Base-by-base conservation (phyloP, 1,140 invertebrate genomes). In the Drosophila melanica region DNA sequence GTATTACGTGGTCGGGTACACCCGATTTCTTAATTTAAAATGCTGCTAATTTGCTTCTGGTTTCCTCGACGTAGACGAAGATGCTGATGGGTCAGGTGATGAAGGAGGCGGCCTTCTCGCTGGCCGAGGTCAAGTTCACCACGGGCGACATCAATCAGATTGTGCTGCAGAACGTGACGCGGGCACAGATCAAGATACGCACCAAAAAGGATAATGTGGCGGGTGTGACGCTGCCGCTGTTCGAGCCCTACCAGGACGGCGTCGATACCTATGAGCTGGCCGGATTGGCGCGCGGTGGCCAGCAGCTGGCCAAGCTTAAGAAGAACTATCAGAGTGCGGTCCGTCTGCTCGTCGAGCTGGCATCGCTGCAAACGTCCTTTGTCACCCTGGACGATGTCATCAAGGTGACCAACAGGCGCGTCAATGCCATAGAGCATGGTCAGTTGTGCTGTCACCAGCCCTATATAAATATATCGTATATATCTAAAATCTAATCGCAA, bases 381-480 rank as follows among this genome's bases (percentile, higher is more conserved):
- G 97, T 99, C 4, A 99, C 98, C 37, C 92, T 99, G 35, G 98
- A 99, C 93, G 98, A 99, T 93, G 98, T 98, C 16, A 99, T 99
- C 74, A 99, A 99, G 93, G 95, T 98, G 39, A 99, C 98, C 12
- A 99, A 99, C 92, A 94, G 99, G 77, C 95, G 99, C 94, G 99
- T 99, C 5, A 99, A 99, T 93, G 99, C 99, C 87, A 99, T 99
- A 92, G 99, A 99, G 93, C 98, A 99, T 92, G 98, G 97, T 98
- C 92, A 93, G 93, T 47, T 47, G 4, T 35, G 9, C 12, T 51
- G 9, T 20, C 18, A n/a, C n/a, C n/a, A n/a, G n/a, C n/a, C n/a
- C n/a, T n/a, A n/a, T n/a, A n/a, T n/a, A n/a, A n/a, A n/a, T 16
- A 48, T 27, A 6, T 5, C 23, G 7, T 51, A 8, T n/a, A 35